phyloP scores from a whole-genome alignment of 2,797 vertebrate genomes.

The Coregonus ussuriensis region DNA sequence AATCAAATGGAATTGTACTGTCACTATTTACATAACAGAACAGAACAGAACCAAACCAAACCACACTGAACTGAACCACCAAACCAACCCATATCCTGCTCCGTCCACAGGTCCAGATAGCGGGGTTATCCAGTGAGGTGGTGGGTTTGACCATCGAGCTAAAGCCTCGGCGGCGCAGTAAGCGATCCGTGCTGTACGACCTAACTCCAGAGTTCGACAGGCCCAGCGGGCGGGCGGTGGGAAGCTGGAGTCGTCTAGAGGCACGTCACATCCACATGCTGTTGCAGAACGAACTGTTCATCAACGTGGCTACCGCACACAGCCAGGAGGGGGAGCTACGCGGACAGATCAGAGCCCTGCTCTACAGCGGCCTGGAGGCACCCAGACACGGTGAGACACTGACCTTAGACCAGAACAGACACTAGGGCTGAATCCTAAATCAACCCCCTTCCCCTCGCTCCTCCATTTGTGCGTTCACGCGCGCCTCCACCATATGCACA shows the following conservation, averaged over 20 bases:
- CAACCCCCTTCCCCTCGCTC: too few species aligned
- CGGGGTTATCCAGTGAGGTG: conserved; percentile 83
- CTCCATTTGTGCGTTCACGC: too few species aligned
- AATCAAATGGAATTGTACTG: neutral
- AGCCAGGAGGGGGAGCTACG: conserved; percentile 88
- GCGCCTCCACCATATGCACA: too few species aligned
- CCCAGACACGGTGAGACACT: conserved; percentile 76
- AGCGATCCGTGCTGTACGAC: conserved; percentile 86
- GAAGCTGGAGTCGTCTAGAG: conserved; percentile 81
- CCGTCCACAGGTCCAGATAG: conserved; percentile 82
- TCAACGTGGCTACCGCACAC: conserved; percentile 90
- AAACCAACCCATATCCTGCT: neutral
- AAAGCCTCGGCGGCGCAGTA: conserved; percentile 88
- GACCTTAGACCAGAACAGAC: neutral
- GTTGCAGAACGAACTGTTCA: conserved; percentile 94
- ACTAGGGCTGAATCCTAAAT: neutral
- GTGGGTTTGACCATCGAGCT: conserved; percentile 87
- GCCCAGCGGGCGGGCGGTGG: conserved; percentile 56
- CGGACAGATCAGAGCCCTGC: conserved; percentile 85
- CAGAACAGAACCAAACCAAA: neutral
- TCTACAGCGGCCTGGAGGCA: conserved; percentile 84
- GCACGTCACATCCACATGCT: conserved; percentile 93
- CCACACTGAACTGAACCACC: neutral
- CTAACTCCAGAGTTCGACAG: conserved; percentile 73
- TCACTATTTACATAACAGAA: neutral